Conservation (phyloP, 1,140 invertebrate species). For the Alviniconcha marisindica region DNA sequence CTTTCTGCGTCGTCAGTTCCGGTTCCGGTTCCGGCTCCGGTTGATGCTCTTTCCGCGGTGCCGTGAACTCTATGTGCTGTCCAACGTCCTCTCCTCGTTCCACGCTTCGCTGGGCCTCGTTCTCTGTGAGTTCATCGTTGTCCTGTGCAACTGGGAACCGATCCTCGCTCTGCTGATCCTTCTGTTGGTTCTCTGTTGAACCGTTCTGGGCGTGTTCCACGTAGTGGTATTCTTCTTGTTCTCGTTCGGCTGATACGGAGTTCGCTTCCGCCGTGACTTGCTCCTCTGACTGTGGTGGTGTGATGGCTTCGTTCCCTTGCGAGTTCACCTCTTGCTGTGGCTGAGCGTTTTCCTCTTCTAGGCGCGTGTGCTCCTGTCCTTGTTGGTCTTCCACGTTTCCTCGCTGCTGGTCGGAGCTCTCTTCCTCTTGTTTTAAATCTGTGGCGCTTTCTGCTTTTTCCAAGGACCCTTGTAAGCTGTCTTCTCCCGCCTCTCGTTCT, state of each 20-base stretch:
- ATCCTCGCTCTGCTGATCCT: too few species aligned
- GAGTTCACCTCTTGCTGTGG: neutral
- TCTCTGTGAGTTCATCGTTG: too few species aligned
- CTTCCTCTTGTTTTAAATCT: slow-evolving; percentile 45
- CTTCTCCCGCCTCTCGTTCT: neutral
- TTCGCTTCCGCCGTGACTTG: neutral
- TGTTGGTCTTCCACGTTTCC: neutral
- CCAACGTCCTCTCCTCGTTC: too few species aligned
- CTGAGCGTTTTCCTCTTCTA: neutral
- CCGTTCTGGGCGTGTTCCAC: too few species aligned
- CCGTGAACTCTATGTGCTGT: neutral
- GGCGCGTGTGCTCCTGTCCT: neutral
- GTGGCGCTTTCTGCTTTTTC: slow-evolving; percentile 23
- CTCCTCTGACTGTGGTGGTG: too few species aligned
- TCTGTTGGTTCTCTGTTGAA: neutral
- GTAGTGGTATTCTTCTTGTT: too few species aligned
- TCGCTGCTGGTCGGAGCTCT: slow-evolving; percentile 50
- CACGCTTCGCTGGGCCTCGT: too few species aligned
- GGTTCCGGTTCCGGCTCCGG: neutral
- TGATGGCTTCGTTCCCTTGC: too few species aligned
- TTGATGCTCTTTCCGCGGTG: neutral
- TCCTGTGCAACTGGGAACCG: too few species aligned
- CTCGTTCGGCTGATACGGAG: too few species aligned
- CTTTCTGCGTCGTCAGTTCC: slow-evolving; percentile 21
- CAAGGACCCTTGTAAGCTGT: neutral